Evolutionary conservation across 2,888 invertebrate genomes (phyloP), one percentile per base, ranked within the genome.

Genomic region (Melanchra persicariae): DNA sequence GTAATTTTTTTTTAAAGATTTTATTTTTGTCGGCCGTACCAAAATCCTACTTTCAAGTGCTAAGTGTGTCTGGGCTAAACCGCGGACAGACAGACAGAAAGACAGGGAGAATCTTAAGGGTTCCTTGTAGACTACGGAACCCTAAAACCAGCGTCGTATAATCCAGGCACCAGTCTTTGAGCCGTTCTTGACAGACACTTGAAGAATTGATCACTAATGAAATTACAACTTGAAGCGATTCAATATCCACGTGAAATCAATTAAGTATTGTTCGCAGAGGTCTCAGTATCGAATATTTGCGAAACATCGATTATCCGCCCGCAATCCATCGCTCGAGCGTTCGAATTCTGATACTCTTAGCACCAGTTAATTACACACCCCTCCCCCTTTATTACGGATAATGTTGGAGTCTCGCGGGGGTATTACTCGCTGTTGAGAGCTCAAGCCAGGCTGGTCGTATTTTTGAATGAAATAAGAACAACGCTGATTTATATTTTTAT

Each of bases 221-320:
- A 67, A 43, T 52, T 30, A 30, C 19, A 43, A 65, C 30, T 51
- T 40, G 15, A 67, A 22, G 22, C 24, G 43, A 43, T 52, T 67
- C 19, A 52, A 43, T 34, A 34, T 34, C 30, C 15, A 65, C 15
- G 66, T 52, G 15, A 52, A 52, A 66, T 43, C n/a, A 52, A 52
- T 65, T 34, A 43, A 52, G n/a, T 24, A 10, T 68, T 49, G 30
- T 43, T 65, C 19, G 22, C 19, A n/a, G 22, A 65, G 15, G 17
- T 37, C n/a, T 4, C 6, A 49, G 30, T 30, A 30, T 65, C 30
- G 51, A 52, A 67, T 40, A 65, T 52, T 62, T 52, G 8, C 17
- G 19, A 67, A 40, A 30, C 51, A 66, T 66, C 51, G 26, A 52
- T 52, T 65, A 63, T 43, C 40, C 15, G 30, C 40, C 66, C 65